Base-by-base conservation (phyloP, 2,888 invertebrate species). In the Portevinia maculata region DNA sequence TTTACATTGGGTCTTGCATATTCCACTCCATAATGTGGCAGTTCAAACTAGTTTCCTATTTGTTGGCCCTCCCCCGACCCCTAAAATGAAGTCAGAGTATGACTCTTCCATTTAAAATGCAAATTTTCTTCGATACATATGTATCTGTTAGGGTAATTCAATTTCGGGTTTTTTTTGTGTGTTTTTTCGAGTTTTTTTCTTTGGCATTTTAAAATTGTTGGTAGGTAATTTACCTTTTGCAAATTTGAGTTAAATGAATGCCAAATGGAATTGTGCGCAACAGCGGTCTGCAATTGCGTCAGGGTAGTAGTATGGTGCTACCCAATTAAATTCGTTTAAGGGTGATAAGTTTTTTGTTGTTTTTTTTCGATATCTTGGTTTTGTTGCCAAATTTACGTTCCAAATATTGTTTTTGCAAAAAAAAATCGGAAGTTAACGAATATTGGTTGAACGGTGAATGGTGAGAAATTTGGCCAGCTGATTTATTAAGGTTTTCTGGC, bases 201-300 rank as follows among this genome's bases (percentile, higher is more conserved):
- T 41, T 60, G n/a, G n/a, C n/a, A 57, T 53, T 46, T 15, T 37
- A 48, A 52, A 65, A 71, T 73, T 79, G 62, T n/a, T n/a, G n/a
- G n/a, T n/a, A 39, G 73, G 32, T 57, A 74, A 74, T 75, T 81
- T 75, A 75, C 75, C 44, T 75, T 64, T 81, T 53, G 70, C 44
- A 75, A 75, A 81, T 81, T 75, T 81, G 75, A 65, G 75, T 81
- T 81, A 75, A 81, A 75, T 75, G 81, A 75, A 81, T 65, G 64
- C 59, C 39, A 46, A 75, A 44, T 60, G 8, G 19, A 39, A 57
- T 2, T 24, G 2, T 24, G 24, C 24, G 24, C 24, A 24, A 24
- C 24, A 24, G 46, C 17, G 30, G 32, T 8, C n/a, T 62, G 28
- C 34, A 53, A 48, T 44, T 60, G 44, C 44, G 50, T 55, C 15